Conservation (phyloP, 2,888 invertebrate species). For the Hyposoter didymator region DNA sequence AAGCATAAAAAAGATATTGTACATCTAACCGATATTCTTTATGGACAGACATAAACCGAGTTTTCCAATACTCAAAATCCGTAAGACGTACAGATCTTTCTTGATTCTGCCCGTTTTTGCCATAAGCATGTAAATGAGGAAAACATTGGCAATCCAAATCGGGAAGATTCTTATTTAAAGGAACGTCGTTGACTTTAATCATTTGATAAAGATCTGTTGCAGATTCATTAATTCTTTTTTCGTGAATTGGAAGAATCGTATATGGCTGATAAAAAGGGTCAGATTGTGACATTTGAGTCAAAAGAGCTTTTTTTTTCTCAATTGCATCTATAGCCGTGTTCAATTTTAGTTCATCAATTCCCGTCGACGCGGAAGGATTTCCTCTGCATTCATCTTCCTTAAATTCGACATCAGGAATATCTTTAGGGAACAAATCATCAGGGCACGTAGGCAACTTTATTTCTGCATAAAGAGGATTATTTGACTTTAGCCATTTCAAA, state of each 20-base stretch:
- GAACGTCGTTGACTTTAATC: conserved; percentile 63
- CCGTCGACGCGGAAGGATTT: no score
- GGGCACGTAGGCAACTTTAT: conserved; percentile 70
- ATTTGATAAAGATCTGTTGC: conserved; percentile 52
- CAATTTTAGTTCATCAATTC: neutral
- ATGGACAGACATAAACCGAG: conserved; percentile 68
- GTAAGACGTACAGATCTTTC: conserved; percentile 60
- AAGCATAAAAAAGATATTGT: conserved; percentile 71
- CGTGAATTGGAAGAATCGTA: conserved; percentile 70
- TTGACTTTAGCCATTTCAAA: conserved; percentile 72
- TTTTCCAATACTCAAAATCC: conserved; percentile 69
- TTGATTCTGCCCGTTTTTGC: conserved; percentile 46
- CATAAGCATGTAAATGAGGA: conserved; percentile 56
- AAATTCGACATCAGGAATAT: conserved; percentile 53
- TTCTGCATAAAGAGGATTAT: conserved; percentile 72
- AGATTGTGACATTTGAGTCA: conserved; percentile 51
- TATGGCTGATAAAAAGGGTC: conserved; percentile 65
- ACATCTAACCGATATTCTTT: conserved; percentile 69
- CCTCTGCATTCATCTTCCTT: neutral
- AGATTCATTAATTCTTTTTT: conserved; percentile 64
- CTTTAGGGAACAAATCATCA: conserved; percentile 57
- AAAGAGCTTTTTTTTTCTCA: conserved; percentile 9
- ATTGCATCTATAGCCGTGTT: neutral
- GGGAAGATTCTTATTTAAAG: conserved; percentile 32
- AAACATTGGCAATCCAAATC: conserved; percentile 48